Evolutionary conservation across 1,140 invertebrate genomes (phyloP).

Genomic region (Drosophila albomicans): DNA sequence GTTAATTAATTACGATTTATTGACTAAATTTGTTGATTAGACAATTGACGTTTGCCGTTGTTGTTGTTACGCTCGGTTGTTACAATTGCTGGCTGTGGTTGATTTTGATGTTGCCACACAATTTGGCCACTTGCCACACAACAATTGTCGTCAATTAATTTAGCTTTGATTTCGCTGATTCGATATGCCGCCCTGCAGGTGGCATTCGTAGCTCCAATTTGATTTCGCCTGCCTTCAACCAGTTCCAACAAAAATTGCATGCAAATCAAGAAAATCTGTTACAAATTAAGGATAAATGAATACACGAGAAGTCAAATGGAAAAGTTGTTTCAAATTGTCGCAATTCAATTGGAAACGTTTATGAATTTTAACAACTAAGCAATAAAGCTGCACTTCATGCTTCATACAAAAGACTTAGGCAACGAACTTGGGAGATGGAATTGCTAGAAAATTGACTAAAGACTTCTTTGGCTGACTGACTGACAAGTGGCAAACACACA

Average conservation of each 20-base stretch:
- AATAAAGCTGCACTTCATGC: background rate
- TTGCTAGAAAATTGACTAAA: constrained; percentile 27
- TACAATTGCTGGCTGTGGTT: constrained; percentile 38
- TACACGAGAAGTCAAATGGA: background rate
- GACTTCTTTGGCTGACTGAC: constrained; percentile 31
- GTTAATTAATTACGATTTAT: constrained; percentile 84
- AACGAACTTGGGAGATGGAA: constrained; percentile 44
- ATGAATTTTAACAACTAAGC: too few relatives aligned
- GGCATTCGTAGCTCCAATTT: constrained; percentile 62
- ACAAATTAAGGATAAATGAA: constrained; percentile 16
- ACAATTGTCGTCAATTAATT: constrained; percentile 83
- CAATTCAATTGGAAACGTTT: background rate
- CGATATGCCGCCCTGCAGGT: constrained; percentile 76
- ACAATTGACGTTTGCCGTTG: constrained; percentile 79
- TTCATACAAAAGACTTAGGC: constrained; percentile 50
- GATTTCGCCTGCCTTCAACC: constrained; percentile 25
- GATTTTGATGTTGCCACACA: constrained; percentile 70
- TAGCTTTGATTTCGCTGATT: constrained; percentile 78
- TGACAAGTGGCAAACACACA: constrained; percentile 56
- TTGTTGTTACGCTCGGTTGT: constrained; percentile 33
- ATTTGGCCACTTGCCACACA: constrained; percentile 69
- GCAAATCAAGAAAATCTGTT: constrained; percentile 46
- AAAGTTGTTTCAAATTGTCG: constrained; percentile 10
- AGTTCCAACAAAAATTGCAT: constrained; percentile 37
- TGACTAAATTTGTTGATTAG: constrained; percentile 83